A percentile compares a stretch with the other conserved stretches of the same genome.
Evolutionary conservation across 2,797 vertebrate genomes (phyloP).

Genomic region (Crypturellus tataupa): DNA sequence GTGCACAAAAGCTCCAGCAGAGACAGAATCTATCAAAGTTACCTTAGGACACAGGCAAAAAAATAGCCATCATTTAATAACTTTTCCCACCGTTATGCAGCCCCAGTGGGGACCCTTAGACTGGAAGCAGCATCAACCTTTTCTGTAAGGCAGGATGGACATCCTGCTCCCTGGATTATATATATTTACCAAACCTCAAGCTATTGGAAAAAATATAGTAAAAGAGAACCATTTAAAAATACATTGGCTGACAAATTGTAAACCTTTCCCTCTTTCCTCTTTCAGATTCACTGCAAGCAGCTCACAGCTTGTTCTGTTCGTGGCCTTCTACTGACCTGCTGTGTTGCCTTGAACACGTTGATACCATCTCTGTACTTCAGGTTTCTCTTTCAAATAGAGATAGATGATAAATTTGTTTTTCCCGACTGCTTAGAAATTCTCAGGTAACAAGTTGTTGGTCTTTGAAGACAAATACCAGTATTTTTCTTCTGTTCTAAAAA

Average conservation of each 20-base stretch:
- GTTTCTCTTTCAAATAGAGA: not conserved
- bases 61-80: not conserved
- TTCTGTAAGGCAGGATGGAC: not conserved
- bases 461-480: not conserved
- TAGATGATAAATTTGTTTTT: not conserved
- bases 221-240: not conserved
- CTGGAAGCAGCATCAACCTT: not conserved
- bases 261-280: not conserved
- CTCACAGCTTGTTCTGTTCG: not conserved
- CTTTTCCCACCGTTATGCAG: not conserved
- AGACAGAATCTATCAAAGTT: not conserved
- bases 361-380: not conserved
- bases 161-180: not conserved
- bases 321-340: not conserved
- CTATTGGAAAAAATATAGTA: not conserved
- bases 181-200: not conserved
- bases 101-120: not conserved
- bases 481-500: not conserved
- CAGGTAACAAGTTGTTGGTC: not conserved
- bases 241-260: not conserved
- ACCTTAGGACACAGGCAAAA: not conserved
- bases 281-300: not conserved
- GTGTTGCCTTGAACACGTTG: rapidly evolving
- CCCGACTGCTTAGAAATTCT: not conserved
- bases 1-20: not conserved